Evolutionary conservation across 1,140 invertebrate genomes (phyloP).

Genomic region (Drosophila teissieri): DNA sequence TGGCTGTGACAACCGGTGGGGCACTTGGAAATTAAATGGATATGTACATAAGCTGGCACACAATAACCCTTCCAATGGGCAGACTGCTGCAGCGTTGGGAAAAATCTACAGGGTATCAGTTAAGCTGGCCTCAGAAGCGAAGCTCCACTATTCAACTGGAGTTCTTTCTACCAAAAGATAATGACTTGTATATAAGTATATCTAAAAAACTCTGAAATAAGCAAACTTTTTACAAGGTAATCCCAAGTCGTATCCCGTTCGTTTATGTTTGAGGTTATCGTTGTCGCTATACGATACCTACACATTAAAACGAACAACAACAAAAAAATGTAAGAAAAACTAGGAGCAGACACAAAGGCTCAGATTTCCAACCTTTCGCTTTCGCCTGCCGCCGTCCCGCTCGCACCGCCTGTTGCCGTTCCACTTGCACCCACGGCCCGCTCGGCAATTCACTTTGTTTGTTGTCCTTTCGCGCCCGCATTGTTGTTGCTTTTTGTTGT

Average conservation of each 20-base stretch:
- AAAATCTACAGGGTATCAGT: no score
- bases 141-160: no score
- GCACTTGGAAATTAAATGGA: neutral
- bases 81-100: no score
- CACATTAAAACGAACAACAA: conserved; percentile 17
- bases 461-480: conserved; percentile 29
- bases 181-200: no score
- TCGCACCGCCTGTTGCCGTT: neutral
- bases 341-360: conserved; percentile 46
- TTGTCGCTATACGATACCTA: conserved; percentile 17
- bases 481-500: conserved; percentile 3
- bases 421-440: neutral
- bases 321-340: neutral
- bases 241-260: neutral
- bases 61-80: no score
- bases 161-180: no score
- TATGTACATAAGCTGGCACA: neutral
- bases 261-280: conserved; percentile 11
- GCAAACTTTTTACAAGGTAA: neutral
- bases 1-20: conserved; percentile 43
- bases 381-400: conserved; percentile 8
- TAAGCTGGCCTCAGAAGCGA: no score
- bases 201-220: neutral
- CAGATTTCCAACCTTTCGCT: conserved; percentile 41
- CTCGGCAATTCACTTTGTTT: conserved; percentile 8